Evolutionary conservation across 2,113 vertebrate species (phyloP).

Genomic region (Shinisaurus crocodilurus): DNA sequence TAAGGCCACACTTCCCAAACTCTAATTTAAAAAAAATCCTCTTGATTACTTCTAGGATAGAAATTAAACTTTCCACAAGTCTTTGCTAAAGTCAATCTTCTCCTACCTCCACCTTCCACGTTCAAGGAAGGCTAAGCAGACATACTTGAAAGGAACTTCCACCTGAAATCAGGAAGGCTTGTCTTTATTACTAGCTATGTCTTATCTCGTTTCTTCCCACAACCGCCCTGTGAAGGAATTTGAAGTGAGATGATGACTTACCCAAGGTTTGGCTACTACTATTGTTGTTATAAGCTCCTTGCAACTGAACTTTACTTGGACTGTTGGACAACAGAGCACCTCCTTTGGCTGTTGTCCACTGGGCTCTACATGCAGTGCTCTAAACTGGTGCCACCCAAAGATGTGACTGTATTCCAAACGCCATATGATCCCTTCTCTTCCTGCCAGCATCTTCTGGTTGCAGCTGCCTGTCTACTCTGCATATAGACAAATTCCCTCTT

Average conservation of each 20-base stretch:
- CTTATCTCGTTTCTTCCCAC: neutral
- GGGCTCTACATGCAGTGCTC: neutral
- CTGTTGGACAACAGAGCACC: neutral
- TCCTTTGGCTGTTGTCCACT: neutral
- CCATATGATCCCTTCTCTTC: neutral
- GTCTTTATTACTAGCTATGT: neutral
- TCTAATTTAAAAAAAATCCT: too few species aligned
- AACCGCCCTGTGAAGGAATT: neutral
- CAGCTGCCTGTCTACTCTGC: neutral
- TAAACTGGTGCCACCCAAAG: neutral
- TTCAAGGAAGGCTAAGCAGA: neutral
- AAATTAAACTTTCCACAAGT: too few species aligned
- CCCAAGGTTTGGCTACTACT: neutral
- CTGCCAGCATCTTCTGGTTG: neutral
- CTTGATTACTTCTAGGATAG: too few species aligned
- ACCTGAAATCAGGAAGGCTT: neutral
- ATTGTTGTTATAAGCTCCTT: neutral
- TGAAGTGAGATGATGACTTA: neutral
- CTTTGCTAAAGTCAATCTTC: neutral
- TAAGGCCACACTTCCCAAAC: too few species aligned
- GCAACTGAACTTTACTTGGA: neutral
- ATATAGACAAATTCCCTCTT: neutral
- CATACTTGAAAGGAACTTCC: neutral
- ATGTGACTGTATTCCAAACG: too few species aligned
- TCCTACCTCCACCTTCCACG: neutral